Percentiles rank a stretch among this genome's conserved stretches.
Evolutionary conservation across 2,113 vertebrate genomes (phyloP).

Genomic region (Ochotona curzoniae): DNA sequence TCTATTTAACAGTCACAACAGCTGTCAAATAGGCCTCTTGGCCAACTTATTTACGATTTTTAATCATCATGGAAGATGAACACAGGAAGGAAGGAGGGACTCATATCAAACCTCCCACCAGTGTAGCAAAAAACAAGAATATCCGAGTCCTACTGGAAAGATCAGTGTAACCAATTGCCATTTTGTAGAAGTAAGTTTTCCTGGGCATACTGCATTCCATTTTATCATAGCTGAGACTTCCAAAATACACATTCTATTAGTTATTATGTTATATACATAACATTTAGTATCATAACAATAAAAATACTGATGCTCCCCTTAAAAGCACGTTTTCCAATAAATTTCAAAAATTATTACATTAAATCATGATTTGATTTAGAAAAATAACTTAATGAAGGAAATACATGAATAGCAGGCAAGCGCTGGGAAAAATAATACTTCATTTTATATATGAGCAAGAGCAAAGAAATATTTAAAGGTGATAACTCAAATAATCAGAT

Average conservation of each 20-base stretch:
- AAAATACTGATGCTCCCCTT: background rate
- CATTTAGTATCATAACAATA: background rate
- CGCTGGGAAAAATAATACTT: background rate
- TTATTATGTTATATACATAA: background rate
- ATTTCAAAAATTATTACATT: background rate
- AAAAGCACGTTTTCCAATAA: background rate
- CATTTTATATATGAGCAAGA: background rate
- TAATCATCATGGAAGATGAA: conserved; percentile 66
- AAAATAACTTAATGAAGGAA: background rate
- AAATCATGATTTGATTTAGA: conserved; percentile 22
- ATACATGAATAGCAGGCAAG: background rate
- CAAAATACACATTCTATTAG: background rate
- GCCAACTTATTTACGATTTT: conserved; percentile 75
- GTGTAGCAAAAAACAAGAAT: conserved; percentile 30
- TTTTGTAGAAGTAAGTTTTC: conserved; percentile 35
- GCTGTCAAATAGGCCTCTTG: conserved; percentile 61
- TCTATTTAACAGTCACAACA: conserved; percentile 63
- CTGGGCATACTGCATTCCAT: background rate
- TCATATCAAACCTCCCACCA: conserved; percentile 33
- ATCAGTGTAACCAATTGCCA: background rate
- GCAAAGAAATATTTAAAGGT: background rate
- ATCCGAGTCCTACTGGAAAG: background rate
- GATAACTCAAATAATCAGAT: too few relatives aligned
- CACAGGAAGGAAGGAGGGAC: conserved; percentile 40
- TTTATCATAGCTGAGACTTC: background rate